These are phyloP conservation scores for Drosophila bocki DNA, from an alignment of 1,140 invertebrate genomes.

Conservation along the genomic window DNA sequence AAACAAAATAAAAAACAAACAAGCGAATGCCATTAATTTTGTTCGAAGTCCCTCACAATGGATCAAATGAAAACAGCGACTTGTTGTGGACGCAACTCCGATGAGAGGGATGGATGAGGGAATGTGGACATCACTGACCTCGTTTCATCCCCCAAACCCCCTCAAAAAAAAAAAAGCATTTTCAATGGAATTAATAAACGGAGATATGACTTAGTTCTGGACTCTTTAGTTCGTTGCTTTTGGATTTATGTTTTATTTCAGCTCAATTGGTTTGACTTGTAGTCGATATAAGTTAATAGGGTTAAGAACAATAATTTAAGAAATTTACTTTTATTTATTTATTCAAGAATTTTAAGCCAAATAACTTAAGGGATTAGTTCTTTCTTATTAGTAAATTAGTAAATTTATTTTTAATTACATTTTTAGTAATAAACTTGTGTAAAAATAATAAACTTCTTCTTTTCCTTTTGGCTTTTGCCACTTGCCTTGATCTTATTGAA, in stretches of 20 bases:
- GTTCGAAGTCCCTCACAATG: slow-evolving; percentile 17
- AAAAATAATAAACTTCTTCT: neutral
- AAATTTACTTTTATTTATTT: neutral
- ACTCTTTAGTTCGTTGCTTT: neutral
- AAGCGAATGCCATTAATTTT: slow-evolving; percentile 51
- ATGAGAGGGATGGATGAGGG: neutral
- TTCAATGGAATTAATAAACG: slow-evolving; percentile 24
- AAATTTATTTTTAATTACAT: too few species aligned
- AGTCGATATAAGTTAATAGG: neutral
- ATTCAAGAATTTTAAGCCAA: neutral
- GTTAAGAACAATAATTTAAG: neutral
- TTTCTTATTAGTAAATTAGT: too few species aligned
- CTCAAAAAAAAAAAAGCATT: neutral
- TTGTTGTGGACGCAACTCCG: slow-evolving; percentile 29
- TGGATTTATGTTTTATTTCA: slow-evolving; percentile 1
- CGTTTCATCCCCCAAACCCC: neutral
- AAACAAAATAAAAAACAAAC: slow-evolving; percentile 6
- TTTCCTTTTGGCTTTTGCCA: neutral
- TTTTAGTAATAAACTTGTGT: too few species aligned
- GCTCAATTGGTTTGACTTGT: neutral
- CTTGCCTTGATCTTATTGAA: neutral
- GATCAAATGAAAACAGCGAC: slow-evolving; percentile 33
- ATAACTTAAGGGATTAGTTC: neutral
- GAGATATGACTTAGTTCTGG: neutral
- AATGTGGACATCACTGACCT: slow-evolving; percentile 23